Conservation (phyloP, 2,888 invertebrate genomes). For the Tigriopus californicus region DNA sequence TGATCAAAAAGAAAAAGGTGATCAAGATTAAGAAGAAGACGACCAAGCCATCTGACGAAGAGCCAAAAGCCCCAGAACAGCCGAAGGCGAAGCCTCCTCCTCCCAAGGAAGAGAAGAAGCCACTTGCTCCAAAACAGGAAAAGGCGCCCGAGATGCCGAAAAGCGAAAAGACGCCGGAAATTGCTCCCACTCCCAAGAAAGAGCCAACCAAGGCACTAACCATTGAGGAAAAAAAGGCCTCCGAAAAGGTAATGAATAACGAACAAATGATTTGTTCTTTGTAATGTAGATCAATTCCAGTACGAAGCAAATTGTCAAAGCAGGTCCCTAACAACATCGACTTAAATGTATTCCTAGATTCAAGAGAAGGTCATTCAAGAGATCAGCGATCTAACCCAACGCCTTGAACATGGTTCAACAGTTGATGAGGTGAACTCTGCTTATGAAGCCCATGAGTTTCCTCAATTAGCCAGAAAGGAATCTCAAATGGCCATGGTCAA, state of each 20-base stretch:
- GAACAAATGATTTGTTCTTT: background rate
- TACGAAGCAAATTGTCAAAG: no score
- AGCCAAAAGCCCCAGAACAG: background rate
- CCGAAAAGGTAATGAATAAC: background rate
- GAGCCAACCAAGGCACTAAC: background rate
- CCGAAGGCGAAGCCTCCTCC: slow-evolving; percentile 4
- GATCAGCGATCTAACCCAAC: background rate
- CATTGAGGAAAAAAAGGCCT: background rate
- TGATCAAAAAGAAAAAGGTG: slow-evolving; percentile 16
- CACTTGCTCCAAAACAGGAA: slow-evolving; percentile 19
- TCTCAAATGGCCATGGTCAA: slow-evolving; percentile 67
- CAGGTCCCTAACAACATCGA: no score
- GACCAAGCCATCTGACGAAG: background rate
- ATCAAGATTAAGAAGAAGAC: background rate
- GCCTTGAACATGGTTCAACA: slow-evolving; percentile 5
- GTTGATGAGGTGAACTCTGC: slow-evolving; percentile 12
- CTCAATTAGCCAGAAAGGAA: slow-evolving; percentile 54
- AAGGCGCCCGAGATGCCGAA: slow-evolving; percentile 25
- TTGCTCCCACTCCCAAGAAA: background rate
- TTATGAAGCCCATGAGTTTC: slow-evolving; percentile 35
- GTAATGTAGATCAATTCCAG: no score
- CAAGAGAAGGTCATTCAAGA: slow-evolving; percentile 6
- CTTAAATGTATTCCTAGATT: background rate
- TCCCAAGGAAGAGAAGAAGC: slow-evolving; percentile 11
- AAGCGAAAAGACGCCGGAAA: slow-evolving; percentile 16